Evolutionary conservation across 1,140 invertebrate genomes (phyloP), one percentile per base, ranked within the genome.

Genomic region (Drosophila jambulina): DNA sequence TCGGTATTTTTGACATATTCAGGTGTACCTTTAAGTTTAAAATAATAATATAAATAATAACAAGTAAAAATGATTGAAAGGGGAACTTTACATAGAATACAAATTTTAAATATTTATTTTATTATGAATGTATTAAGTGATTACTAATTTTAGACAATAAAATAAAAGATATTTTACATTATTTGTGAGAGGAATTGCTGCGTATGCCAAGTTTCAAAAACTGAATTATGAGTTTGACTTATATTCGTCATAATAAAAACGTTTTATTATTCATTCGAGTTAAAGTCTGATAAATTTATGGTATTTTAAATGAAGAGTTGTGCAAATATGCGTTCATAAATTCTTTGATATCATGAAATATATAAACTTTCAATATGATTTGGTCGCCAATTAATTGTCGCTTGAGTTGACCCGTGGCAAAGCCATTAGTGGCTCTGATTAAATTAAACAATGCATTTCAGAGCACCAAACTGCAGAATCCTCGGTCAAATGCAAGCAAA

Each of bases 401-500:
- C 34, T n/a, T 38, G 65, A 71, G 42, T 58, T 32, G n/a, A 45
- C 45, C 23, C 15, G 21, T 17, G 25, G 63, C 34, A 34, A 54
- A 38, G 19, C 48, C 40, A 59, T 75, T 59, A 71, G 53, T 69
- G 27, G 23, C 40, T n/a, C 40, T 46, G 46, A 77, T 58, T 68
- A 60, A 61, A 78, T 78, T 78, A 60, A 69, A 77, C 54, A 77
- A 77, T 56, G 54, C 75, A 56, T 42, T 77, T 46, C 15, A 27
- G 25, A n/a, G 63, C 38, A 60, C 23, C 36, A 21, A 51, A 48
- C 58, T 45, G 49, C 51, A 21, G 27, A 53, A 57, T 59, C 61
- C 36, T 48, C 40, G 48, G 53, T 54, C 69, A 40, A 67, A 64
- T 46, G 45, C 53, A 75, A 45, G 64, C 69, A 88, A 88, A 88